Percentiles rank a stretch among this genome's conserved stretches.
phyloP scores from a whole-genome alignment of 2,797 vertebrate species.

The Megalops cyprinoides region DNA sequence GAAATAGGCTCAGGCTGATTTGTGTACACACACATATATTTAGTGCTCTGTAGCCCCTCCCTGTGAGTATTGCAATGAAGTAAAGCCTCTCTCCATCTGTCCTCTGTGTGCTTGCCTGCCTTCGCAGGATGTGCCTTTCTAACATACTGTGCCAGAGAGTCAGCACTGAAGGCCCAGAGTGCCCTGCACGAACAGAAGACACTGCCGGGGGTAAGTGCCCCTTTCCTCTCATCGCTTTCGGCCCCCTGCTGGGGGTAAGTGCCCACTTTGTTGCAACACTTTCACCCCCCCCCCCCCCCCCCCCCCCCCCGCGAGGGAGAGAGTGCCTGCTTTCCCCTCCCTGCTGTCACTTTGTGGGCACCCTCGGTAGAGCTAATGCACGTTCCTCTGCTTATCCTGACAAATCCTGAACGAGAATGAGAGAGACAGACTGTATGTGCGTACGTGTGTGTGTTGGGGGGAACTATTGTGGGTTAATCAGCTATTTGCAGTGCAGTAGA shows the following conservation, averaged over 20 bases:
- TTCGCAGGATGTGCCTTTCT: slow-evolving; percentile 84
- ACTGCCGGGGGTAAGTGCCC: slow-evolving; percentile 81
- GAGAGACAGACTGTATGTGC: not conserved
- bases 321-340: slow-evolving; percentile 59
- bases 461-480: slow-evolving; percentile 56
- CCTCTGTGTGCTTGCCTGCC: slow-evolving; percentile 50
- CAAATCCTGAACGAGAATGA: not conserved
- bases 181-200: slow-evolving; percentile 85
- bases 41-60: not conserved
- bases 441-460: not conserved
- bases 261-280: not conserved
- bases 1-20: not conserved
- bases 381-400: too few relatives aligned
- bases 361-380: not conserved
- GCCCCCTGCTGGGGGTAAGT: not conserved
- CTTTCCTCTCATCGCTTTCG: slow-evolving; percentile 47
- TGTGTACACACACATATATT: not conserved
- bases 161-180: slow-evolving; percentile 83
- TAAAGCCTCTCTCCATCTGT: slow-evolving; percentile 33
- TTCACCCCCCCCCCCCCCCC: slow-evolving; percentile 67
- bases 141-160: slow-evolving; percentile 85
- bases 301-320: too few relatives aligned
- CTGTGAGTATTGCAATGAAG: slow-evolving; percentile 6
- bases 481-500: slow-evolving; percentile 30
- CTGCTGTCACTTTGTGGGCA: slow-evolving; percentile 46